Percentiles rank a stretch among this genome's conserved stretches.
phyloP scores from a whole-genome alignment of 2,797 vertebrate species.

The Synaphobranchus kaupii region DNA sequence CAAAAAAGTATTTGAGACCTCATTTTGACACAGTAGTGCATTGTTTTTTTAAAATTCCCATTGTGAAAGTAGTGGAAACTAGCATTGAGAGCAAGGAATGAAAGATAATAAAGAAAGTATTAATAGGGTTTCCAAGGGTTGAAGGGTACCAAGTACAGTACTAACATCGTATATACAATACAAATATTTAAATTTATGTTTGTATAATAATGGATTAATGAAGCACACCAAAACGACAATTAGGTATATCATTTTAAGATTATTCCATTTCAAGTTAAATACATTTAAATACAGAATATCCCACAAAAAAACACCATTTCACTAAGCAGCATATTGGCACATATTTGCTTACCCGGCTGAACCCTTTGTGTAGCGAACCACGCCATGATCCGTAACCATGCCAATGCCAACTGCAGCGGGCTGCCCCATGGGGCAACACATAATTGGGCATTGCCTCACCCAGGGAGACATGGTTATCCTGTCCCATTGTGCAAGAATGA shows the following conservation, averaged over 20 bases:
- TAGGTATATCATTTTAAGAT: not conserved
- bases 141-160: not conserved
- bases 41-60: not conserved
- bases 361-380: not conserved
- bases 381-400: not conserved
- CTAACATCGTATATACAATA: not conserved
- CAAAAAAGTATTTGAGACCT: not conserved
- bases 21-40: not conserved
- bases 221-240: not conserved
- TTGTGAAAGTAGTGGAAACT: not conserved
- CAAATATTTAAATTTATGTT: not conserved
- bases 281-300: not conserved
- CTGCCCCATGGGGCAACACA: not conserved
- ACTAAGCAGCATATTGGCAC: not conserved
- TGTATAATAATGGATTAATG: not conserved
- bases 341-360: not conserved
- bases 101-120: not conserved
- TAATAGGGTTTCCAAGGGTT: not conserved
- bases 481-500: not conserved
- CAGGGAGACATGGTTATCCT: not conserved
- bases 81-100: not conserved
- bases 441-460: not conserved
- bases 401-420: not conserved
- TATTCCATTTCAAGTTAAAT: not conserved
- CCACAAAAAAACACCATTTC: not conserved